Base-by-base conservation (phyloP, 1,140 invertebrate species). In the Arion vulgaris region DNA sequence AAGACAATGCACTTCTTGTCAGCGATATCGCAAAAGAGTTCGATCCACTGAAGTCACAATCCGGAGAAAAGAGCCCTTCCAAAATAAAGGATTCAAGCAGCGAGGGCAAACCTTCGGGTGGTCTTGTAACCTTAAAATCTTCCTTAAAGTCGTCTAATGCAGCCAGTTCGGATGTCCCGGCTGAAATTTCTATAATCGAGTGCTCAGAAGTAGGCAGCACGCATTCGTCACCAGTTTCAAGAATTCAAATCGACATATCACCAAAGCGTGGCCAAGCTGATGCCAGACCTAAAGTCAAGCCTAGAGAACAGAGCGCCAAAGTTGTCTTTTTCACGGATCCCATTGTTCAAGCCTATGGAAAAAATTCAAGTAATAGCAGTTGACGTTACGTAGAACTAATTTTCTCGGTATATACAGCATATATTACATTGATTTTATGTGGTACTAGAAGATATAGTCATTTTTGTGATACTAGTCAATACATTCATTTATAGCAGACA, bases 191-290 rank as follows among this genome's bases (percentile, higher is more conserved):
- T 9, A 71, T 49, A 4, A 49, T 81, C 11, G 80, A 81, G 36
- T 81, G 80, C 51, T 81, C 80, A 15, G 80, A 81, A 81, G 41
- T 81, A 53, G 80, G 80, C 80, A 74, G 71, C 71, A 45, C 38
- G 34, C 38, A 73, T 11, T 26, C 36, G n/a, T 32, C 62, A 17
- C 23, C 34, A 1, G 62, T 5, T 32, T 32, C 69, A 38, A 0
- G 38, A 15, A 26, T 34, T 36, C 38, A 80, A 36, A 51, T 39
- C 36, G 51, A 80, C 45, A 38, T 38, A 49, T 36, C 34, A 69
- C 26, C 2, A 5, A 45, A 36, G 15, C 38, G 39, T 28, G 62
- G 66, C 13, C 15, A 57, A 9, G 78, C 62, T 32, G 68, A 80
- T 28, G 66, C 17, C 39, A 71, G 45, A 28, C 1, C 62, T 28